Evolutionary conservation across 2,113 vertebrate species (phyloP).

Genomic region (Donacobius atricapilla): DNA sequence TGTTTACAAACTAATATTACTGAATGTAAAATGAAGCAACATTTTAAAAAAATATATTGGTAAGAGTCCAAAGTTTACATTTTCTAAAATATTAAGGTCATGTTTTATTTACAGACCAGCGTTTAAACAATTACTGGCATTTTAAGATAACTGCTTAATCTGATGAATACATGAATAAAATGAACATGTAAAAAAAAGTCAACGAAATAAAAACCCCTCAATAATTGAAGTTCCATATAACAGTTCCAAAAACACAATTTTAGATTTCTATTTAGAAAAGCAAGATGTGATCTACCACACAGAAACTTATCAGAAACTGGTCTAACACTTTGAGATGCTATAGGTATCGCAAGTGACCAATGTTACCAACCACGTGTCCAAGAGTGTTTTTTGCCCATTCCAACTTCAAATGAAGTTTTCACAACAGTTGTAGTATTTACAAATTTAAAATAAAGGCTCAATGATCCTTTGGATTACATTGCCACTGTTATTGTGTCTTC

Average conservation of each 20-base stretch:
- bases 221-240: conserved; percentile 37
- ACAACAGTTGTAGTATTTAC: conserved; percentile 69
- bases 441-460: conserved; percentile 42
- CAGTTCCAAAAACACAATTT: conserved; percentile 50
- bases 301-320: conserved; percentile 63
- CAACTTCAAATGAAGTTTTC: conserved; percentile 61
- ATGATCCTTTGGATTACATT: conserved; percentile 30
- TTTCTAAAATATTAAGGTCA: conserved; percentile 68
- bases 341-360: conserved; percentile 1
- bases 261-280: conserved; percentile 59
- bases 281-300: conserved; percentile 62
- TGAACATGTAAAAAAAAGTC: conserved; percentile 40
- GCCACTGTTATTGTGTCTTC: neutral
- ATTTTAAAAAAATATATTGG: conserved; percentile 61
- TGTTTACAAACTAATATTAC: conserved; percentile 60
- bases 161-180: conserved; percentile 55
- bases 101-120: conserved; percentile 74
- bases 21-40: conserved; percentile 54
- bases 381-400: conserved; percentile 29
- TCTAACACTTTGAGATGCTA: conserved; percentile 61
- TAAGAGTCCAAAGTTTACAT: conserved; percentile 65
- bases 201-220: neutral
- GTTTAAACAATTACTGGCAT: conserved; percentile 66
- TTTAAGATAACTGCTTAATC: conserved; percentile 64
- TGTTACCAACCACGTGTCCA: conserved; percentile 40